Conservation (phyloP, 2,113 vertebrate species). For the Nothocercus nigrocapillus region DNA sequence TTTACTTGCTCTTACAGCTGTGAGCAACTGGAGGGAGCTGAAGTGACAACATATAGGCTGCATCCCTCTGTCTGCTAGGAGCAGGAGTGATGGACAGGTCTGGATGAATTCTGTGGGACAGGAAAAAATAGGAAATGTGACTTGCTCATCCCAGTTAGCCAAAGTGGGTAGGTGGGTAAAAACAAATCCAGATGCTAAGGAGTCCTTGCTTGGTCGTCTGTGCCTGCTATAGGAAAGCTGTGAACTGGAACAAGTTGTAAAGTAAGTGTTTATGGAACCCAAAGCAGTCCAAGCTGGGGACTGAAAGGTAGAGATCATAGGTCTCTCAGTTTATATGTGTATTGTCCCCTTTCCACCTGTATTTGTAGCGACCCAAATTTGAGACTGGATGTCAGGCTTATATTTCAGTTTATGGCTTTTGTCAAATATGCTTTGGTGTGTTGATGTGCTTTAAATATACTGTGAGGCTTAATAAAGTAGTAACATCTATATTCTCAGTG, state of each 20-base stretch:
- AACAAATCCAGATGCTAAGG: not conserved
- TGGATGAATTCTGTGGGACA: not conserved
- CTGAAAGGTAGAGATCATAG: not conserved
- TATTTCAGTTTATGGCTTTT: not conserved
- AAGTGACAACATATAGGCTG: not conserved
- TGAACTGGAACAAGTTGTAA: not conserved
- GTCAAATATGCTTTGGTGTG: not conserved
- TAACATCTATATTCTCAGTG: not conserved
- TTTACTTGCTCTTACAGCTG: not conserved
- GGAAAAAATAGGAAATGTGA: not conserved
- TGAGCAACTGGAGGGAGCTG: not conserved
- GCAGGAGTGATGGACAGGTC: not conserved
- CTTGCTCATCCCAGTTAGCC: rapidly evolving
- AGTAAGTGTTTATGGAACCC: not conserved
- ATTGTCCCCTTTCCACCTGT: not conserved
- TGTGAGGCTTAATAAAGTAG: not conserved
- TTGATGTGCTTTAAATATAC: not conserved
- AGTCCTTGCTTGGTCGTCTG: not conserved
- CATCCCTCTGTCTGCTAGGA: not conserved
- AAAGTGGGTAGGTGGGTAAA: not conserved
- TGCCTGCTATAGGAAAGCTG: not conserved
- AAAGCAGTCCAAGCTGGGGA: not conserved
- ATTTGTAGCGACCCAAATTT: not conserved
- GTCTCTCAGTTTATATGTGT: not conserved
- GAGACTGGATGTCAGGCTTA: not conserved